Conservation (phyloP, 2,888 invertebrate species). For the Punctoribates punctum region DNA sequence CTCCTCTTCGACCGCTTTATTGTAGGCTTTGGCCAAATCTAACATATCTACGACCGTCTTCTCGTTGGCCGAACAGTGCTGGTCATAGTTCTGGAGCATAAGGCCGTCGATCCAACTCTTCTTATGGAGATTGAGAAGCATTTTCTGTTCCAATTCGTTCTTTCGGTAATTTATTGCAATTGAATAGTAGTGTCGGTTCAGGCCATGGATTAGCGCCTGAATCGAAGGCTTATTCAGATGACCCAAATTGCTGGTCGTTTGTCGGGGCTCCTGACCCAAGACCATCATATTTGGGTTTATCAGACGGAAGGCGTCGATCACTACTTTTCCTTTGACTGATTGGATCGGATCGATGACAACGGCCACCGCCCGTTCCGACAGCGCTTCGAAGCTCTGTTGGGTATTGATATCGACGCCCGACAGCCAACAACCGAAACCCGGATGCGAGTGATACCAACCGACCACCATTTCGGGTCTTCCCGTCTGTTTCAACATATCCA, state of each 20-base stretch:
- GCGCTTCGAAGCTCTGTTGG: slow-evolving; percentile 97
- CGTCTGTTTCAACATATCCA: slow-evolving; percentile 94
- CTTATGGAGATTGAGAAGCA: slow-evolving; percentile 96
- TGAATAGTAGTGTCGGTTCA: slow-evolving; percentile 98
- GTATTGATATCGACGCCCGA: slow-evolving; percentile 99
- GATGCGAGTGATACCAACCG: slow-evolving; percentile 97
- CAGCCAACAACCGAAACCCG: slow-evolving; percentile 99
- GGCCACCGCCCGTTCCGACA: slow-evolving; percentile 96
- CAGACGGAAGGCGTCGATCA: slow-evolving; percentile 90
- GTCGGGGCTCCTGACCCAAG: slow-evolving; percentile 94
- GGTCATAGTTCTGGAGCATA: slow-evolving; percentile 76
- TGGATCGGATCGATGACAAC: slow-evolving; percentile 99
- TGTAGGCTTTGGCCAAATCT: slow-evolving; percentile 94
- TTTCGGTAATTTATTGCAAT: slow-evolving; percentile 99
- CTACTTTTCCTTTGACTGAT: slow-evolving; percentile 81
- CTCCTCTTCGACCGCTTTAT: slow-evolving; percentile 95
- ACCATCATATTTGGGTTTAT: slow-evolving; percentile 99
- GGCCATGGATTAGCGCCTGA: slow-evolving; percentile 94
- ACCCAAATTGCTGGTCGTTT: slow-evolving; percentile 97
- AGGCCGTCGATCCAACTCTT: slow-evolving; percentile 98
- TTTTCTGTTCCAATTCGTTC: slow-evolving; percentile 98
- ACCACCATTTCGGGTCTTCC: slow-evolving; percentile 99
- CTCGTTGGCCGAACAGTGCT: slow-evolving; percentile 89
- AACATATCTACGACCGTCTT: slow-evolving; percentile 93
- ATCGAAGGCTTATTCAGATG: slow-evolving; percentile 98